phyloP scores from a whole-genome alignment of 2,113 vertebrate genomes.

The Globicephala melas region DNA sequence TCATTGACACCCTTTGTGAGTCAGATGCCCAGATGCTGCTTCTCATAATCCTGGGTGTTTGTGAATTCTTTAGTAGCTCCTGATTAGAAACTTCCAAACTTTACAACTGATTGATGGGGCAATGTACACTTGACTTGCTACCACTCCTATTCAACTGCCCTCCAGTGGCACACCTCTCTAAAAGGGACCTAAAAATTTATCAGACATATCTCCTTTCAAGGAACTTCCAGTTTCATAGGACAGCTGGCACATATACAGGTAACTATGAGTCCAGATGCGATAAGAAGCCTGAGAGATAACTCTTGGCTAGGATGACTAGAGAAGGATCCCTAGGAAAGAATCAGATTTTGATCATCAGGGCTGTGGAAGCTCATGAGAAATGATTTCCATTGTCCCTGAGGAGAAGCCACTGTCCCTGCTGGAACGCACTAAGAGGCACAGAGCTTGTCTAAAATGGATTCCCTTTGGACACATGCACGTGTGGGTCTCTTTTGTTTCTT shows the following conservation, averaged over 20 bases:
- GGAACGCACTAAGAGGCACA: background rate
- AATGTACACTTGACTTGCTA: background rate
- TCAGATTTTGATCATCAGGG: background rate
- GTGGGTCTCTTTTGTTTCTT: background rate
- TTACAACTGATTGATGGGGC: background rate
- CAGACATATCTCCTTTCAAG: background rate
- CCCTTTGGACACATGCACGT: background rate
- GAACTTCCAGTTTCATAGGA: background rate
- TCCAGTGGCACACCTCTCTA: background rate
- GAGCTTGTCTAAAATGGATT: background rate
- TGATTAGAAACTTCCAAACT: background rate
- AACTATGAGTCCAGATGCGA: background rate
- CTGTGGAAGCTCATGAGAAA: background rate
- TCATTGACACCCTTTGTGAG: background rate
- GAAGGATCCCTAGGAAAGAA: background rate
- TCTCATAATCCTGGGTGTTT: background rate
- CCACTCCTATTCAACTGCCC: background rate
- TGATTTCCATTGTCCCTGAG: background rate
- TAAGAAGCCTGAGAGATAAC: background rate
- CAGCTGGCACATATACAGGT: background rate
- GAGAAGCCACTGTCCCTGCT: background rate
- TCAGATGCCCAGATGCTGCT: background rate
- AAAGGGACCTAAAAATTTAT: background rate
- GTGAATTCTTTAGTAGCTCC: background rate
- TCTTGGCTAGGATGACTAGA: background rate